These are phyloP conservation scores for Xiphophorus hellerii DNA, from an alignment of 2,113 vertebrate species.

Conservation along the genomic window DNA sequence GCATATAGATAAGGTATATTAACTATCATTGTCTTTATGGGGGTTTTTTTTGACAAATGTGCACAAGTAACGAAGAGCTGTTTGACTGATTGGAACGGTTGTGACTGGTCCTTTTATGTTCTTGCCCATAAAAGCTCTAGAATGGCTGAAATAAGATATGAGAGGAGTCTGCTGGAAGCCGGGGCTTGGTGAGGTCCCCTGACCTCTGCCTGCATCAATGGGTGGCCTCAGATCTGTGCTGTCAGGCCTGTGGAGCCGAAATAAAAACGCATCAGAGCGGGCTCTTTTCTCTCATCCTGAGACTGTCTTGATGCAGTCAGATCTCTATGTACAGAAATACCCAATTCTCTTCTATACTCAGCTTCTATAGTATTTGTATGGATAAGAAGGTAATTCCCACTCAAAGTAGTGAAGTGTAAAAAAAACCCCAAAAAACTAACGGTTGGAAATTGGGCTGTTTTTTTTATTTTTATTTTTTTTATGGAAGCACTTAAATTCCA, in stretches of 20 bases:
- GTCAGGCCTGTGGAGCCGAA: constrained; percentile 57
- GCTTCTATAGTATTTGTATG: not conserved
- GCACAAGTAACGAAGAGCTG: constrained; percentile 23
- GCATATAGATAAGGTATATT: not conserved
- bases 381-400: not conserved
- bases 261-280: constrained; percentile 52
- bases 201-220: constrained; percentile 60
- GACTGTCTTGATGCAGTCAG: constrained; percentile 25
- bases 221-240: constrained; percentile 70
- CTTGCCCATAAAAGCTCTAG: constrained; percentile 30
- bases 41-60: not conserved
- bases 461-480: too few relatives aligned
- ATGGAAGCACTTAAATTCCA: too few relatives aligned
- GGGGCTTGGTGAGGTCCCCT: constrained; percentile 44
- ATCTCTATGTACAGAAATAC: constrained; percentile 27
- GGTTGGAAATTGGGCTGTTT: not conserved
- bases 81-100: constrained; percentile 18
- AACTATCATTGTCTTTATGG: not conserved
- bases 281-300: constrained; percentile 17
- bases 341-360: not conserved
- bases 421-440: too few relatives aligned
- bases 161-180: constrained; percentile 50
- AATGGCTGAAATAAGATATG: constrained; percentile 63
- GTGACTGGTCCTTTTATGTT: constrained; percentile 50
- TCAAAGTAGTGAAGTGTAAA: constrained; percentile 4